Conservation (phyloP, 2,888 invertebrate genomes). For the Scaptodrosophila latifasciaeformis region DNA sequence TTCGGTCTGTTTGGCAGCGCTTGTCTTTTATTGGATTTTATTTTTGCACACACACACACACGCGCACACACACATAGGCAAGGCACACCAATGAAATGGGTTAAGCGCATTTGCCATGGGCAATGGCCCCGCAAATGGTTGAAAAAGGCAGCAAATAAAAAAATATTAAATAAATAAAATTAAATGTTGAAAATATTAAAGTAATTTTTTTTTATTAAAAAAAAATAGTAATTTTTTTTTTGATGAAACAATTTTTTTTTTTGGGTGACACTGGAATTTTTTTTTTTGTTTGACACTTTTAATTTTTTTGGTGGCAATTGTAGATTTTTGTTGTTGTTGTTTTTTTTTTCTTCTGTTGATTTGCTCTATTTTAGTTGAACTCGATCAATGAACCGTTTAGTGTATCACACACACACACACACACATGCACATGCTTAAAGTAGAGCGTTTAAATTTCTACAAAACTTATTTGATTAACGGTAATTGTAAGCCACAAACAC, state of each 20-base stretch:
- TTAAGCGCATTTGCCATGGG: conserved; percentile 41
- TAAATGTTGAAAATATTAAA: conserved; percentile 3
- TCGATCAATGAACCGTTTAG: conserved; percentile 66
- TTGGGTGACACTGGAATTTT: conserved; percentile 31
- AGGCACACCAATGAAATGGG: conserved; percentile 31
- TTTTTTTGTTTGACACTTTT: conserved; percentile 17
- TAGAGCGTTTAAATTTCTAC: conserved; percentile 64
- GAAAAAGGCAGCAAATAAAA: too few species aligned
- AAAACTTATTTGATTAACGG: conserved; percentile 67
- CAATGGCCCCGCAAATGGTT: conserved; percentile 17
- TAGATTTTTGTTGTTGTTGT: background rate
- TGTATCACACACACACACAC: conserved; percentile 17
- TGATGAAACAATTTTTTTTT: conserved; percentile 34
- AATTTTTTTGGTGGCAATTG: conserved; percentile 26
- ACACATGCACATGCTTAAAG: conserved; percentile 20
- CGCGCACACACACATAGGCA: background rate
- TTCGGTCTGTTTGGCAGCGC: background rate
- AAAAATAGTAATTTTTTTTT: conserved; percentile 19
- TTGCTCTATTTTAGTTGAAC: conserved; percentile 61
- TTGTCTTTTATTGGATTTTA: conserved; percentile 37
- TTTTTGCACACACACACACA: conserved; percentile 20
- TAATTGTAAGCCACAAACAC: conserved; percentile 47
- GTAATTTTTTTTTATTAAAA: conserved; percentile 17
- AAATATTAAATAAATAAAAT: too few species aligned
- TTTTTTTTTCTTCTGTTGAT: background rate